Conservation (phyloP, 2,113 vertebrate genomes). For the Strix aluco region DNA sequence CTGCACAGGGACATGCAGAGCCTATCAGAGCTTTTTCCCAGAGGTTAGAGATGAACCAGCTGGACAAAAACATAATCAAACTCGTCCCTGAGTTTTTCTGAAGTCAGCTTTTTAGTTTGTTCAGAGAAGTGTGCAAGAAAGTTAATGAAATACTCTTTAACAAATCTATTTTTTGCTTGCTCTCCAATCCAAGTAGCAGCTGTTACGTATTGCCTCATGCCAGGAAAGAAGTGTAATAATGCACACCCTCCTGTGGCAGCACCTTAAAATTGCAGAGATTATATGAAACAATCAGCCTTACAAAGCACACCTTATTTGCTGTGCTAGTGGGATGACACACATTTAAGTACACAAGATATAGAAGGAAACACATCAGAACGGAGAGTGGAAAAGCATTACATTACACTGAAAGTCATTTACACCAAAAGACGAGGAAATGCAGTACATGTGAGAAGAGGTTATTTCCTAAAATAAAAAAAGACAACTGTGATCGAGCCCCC, state of each 20-base stretch:
- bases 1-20: neutral
- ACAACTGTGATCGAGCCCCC: neutral
- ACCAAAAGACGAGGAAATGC: neutral
- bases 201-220: conserved; percentile 27
- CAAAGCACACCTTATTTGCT: neutral
- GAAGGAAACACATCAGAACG: neutral
- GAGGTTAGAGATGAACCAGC: neutral
- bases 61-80: neutral
- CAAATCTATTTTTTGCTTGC: neutral
- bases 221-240: conserved; percentile 62
- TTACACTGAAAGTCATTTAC: neutral
- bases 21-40: neutral
- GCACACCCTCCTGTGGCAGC: conserved; percentile 77
- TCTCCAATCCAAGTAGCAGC: conserved; percentile 26
- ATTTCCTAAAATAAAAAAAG: neutral
- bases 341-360: neutral
- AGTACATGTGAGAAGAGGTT: neutral
- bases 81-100: neutral
- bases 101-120: conserved; percentile 43
- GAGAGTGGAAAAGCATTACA: neutral
- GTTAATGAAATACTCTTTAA: conserved; percentile 66
- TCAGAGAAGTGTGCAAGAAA: conserved; percentile 63
- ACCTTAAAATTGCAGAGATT: conserved; percentile 62
- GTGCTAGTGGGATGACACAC: neutral
- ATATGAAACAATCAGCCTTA: neutral